phyloP scores from a whole-genome alignment of 2,888 invertebrate species.

The Drosophila tanythrix region DNA sequence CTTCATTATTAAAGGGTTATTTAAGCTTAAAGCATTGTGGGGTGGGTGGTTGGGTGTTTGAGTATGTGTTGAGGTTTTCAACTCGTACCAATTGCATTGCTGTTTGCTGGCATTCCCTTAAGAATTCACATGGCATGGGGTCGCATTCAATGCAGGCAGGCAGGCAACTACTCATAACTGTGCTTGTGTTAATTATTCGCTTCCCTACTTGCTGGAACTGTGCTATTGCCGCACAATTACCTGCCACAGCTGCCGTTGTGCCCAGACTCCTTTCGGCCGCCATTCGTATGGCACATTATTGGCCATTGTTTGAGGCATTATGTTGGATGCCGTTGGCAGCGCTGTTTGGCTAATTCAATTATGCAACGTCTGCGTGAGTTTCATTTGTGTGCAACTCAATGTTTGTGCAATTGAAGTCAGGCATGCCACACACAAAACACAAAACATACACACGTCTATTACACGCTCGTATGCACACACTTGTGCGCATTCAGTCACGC shows the following conservation, averaged over 20 bases:
- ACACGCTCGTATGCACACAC: constrained; percentile 64
- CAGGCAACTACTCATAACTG: constrained; percentile 18
- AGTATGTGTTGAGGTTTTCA: neutral
- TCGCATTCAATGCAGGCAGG: constrained; percentile 2
- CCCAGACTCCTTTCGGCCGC: constrained; percentile 24
- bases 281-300: constrained; percentile 46
- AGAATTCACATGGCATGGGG: constrained; percentile 17
- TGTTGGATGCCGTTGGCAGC: constrained; percentile 40
- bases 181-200: constrained; percentile 33
- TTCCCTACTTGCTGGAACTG: constrained; percentile 16
- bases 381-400: neutral
- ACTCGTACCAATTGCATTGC: constrained; percentile 30
- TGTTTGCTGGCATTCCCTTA: constrained; percentile 16
- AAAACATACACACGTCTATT: constrained; percentile 31
- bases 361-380: constrained; percentile 51
- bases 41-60: no score
- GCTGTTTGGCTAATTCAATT: constrained; percentile 75
- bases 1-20: neutral
- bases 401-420: constrained; percentile 52
- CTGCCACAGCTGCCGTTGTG: constrained; percentile 7
- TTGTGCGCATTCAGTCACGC: constrained; percentile 58
- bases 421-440: constrained; percentile 37
- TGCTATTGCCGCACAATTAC: constrained; percentile 45
- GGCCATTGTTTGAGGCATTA: constrained; percentile 60
- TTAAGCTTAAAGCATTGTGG: neutral